phyloP scores from a whole-genome alignment of 2,797 vertebrate species.

The Uromys caudimaculatus region DNA sequence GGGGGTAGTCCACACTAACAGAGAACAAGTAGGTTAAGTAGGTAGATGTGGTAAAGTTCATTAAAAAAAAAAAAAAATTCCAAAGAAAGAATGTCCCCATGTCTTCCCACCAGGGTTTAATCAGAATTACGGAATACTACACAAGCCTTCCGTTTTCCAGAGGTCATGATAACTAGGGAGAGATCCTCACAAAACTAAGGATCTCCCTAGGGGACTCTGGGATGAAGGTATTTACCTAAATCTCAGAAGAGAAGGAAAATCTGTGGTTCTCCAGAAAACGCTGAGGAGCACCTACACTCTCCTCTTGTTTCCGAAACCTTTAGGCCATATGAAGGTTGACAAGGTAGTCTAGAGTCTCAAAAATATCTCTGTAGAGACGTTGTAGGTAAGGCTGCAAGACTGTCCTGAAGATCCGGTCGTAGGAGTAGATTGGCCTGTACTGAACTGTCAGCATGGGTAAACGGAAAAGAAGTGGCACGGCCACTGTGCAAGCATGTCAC shows the following conservation, averaged over 20 bases:
- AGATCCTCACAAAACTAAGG: neutral
- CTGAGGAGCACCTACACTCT: neutral
- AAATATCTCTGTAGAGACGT: neutral
- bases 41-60: slow-evolving; percentile 2
- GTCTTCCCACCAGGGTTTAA: neutral
- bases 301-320: neutral
- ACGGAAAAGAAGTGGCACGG: slow-evolving; percentile 2
- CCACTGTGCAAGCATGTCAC: neutral
- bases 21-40: slow-evolving; percentile 26
- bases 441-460: neutral
- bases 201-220: neutral
- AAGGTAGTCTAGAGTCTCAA: neutral
- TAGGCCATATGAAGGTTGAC: neutral
- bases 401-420: neutral
- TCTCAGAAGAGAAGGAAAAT: neutral
- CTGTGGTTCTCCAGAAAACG: neutral
- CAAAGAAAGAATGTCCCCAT: neutral
- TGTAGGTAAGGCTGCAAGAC: neutral
- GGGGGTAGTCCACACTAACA: neutral
- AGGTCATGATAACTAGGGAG: neutral
- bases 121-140: neutral
- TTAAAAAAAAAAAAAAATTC: neutral
- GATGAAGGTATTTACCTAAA: neutral
- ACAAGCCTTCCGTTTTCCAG: neutral
- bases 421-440: no score